These are phyloP conservation scores for Scrobipalpa costella DNA, from an alignment of 2,888 invertebrate genomes.

Conservation along the genomic window DNA sequence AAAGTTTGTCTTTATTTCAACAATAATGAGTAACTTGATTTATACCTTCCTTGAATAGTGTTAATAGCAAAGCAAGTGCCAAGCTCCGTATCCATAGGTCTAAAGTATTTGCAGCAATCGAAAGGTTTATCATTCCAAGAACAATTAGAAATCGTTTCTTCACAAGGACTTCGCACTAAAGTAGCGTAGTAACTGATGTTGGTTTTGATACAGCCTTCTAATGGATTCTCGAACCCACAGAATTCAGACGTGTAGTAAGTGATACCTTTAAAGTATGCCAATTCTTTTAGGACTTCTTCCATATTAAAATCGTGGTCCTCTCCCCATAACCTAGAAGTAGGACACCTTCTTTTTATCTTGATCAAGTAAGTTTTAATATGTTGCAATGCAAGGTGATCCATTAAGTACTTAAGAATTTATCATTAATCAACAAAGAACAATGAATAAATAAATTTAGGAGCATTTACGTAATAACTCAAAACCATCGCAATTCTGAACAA, in stretches of 20 bases:
- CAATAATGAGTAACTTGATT: not conserved
- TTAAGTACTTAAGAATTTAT: too few species aligned
- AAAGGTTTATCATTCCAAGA: constrained; percentile 82
- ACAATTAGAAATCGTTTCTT: constrained; percentile 79
- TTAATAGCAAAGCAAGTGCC: constrained; percentile 85
- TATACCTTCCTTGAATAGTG: constrained; percentile 83
- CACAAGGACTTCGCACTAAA: constrained; percentile 79
- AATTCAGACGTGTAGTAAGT: constrained; percentile 86
- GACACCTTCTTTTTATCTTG: too few species aligned
- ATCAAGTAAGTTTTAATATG: too few species aligned
- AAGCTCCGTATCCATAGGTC: constrained; percentile 83
- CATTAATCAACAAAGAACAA: too few species aligned
- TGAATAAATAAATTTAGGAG: too few species aligned
- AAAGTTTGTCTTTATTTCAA: too few species aligned
- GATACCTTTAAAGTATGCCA: constrained; percentile 86
- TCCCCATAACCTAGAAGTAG: constrained; percentile 81
- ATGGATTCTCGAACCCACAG: constrained; percentile 79
- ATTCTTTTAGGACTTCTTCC: constrained; percentile 87
- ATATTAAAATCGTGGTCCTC: constrained; percentile 86
- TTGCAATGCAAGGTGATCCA: too few species aligned
- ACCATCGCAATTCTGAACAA: too few species aligned
- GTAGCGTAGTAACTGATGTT: constrained; percentile 74
- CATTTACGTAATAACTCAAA: too few species aligned
- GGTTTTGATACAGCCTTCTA: constrained; percentile 79
- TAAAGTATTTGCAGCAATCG: constrained; percentile 84